phyloP scores from a whole-genome alignment of 2,888 invertebrate genomes.

The Eurytoma adleriae region DNA sequence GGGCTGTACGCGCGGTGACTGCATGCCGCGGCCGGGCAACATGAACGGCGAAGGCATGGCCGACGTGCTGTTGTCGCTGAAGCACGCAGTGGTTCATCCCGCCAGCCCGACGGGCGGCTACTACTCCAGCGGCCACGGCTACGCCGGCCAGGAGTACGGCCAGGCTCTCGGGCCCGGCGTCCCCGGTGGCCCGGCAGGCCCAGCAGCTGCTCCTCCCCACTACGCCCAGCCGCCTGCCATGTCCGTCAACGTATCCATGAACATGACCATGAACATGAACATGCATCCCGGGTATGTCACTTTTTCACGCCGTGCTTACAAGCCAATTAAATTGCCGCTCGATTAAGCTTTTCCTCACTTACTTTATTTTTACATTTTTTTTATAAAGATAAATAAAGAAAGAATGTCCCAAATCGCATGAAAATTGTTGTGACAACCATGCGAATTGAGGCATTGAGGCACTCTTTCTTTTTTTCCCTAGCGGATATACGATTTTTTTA shows the following conservation, averaged over 20 bases:
- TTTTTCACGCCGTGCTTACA: background rate
- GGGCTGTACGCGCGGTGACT: conserved; percentile 73
- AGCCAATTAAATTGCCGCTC: background rate
- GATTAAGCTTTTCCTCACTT: too few species aligned
- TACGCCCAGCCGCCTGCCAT: conserved; percentile 85
- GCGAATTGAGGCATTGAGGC: too few species aligned
- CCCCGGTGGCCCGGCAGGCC: background rate
- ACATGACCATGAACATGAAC: conserved; percentile 93
- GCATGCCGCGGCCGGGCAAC: conserved; percentile 77
- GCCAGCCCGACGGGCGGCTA: conserved; percentile 77
- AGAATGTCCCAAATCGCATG: too few species aligned
- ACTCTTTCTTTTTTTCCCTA: too few species aligned
- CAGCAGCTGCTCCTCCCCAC: conserved; percentile 75
- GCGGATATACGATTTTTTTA: too few species aligned
- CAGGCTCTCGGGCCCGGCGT: conserved; percentile 17
- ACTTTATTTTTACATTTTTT: too few species aligned
- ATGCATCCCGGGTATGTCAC: conserved; percentile 71
- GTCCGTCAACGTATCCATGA: conserved; percentile 98
- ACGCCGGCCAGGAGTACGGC: conserved; percentile 55
- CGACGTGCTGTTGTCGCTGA: conserved; percentile 91
- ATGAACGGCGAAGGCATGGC: conserved; percentile 86
- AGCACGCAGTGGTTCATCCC: conserved; percentile 92
- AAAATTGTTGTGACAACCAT: too few species aligned
- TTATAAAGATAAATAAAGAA: too few species aligned
- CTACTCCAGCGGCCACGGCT: conserved; percentile 66